Percentiles rank a stretch among this genome's conserved stretches.
Conservation (phyloP, 2,113 vertebrate species). For the Connochaetes taurinus region DNA sequence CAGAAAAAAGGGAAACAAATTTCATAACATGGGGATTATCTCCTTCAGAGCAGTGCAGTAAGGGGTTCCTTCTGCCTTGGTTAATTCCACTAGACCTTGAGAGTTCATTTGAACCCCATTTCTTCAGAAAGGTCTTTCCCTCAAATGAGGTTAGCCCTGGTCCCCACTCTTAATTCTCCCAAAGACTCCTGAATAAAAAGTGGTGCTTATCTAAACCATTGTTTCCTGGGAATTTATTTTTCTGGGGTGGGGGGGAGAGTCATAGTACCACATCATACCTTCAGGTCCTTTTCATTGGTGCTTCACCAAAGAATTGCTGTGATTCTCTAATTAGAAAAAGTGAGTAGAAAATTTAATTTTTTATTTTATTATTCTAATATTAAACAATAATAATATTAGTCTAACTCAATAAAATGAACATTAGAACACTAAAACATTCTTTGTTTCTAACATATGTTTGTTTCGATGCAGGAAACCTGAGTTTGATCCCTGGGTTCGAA, state of each 20-base stretch:
- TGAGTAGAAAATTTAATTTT: background rate
- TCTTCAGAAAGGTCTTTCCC: background rate
- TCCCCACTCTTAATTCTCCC: background rate
- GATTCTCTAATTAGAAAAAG: background rate
- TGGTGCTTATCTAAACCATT: background rate
- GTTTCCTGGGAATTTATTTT: background rate
- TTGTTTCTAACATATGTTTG: background rate
- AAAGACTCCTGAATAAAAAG: background rate
- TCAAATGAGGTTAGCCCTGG: background rate
- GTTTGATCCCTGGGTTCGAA: background rate
- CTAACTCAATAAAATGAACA: background rate
- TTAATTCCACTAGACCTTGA: background rate
- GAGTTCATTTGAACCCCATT: background rate
- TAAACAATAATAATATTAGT: background rate
- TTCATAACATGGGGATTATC: background rate
- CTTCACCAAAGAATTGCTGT: background rate
- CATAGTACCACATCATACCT: background rate
- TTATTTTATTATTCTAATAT: background rate
- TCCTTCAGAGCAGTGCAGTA: background rate
- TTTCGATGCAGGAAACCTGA: background rate
- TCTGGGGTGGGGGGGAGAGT: fast-evolving
- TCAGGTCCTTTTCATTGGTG: background rate
- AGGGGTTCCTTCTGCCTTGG: background rate
- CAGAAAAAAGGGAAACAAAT: background rate
- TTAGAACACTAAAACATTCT: background rate